Percentiles rank a stretch among this genome's conserved stretches.
phyloP scores from a whole-genome alignment of 2,888 invertebrate genomes.

The Xylota sylvarum region DNA sequence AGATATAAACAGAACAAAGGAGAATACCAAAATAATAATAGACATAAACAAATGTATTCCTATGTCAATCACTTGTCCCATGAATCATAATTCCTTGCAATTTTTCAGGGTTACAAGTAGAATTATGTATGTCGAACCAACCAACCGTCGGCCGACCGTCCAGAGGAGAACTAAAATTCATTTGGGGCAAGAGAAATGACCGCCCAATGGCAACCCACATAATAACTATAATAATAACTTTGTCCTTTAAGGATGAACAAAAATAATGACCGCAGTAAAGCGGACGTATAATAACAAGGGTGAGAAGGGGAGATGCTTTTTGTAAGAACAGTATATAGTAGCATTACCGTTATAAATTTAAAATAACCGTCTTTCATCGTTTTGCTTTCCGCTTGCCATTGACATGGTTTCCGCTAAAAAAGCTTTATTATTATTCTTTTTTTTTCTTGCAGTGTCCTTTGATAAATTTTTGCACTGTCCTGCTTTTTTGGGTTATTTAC shows the following conservation, averaged over 20 bases:
- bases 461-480: constrained; percentile 25
- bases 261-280: constrained; percentile 69
- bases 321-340: constrained; percentile 23
- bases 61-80: constrained; percentile 71
- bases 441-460: constrained; percentile 22
- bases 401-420: constrained; percentile 58
- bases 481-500: constrained; percentile 26
- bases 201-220: constrained; percentile 14
- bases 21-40: constrained; percentile 13
- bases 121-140: constrained; percentile 61
- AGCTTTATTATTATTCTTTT: constrained; percentile 8
- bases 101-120: constrained; percentile 72
- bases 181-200: constrained; percentile 15
- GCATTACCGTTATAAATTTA: constrained; percentile 65
- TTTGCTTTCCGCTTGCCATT: constrained; percentile 56
- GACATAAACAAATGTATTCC: constrained; percentile 54
- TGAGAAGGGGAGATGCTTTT: not conserved
- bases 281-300: constrained; percentile 35
- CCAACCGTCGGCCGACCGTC: not conserved
- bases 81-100: constrained; percentile 72
- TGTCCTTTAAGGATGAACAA: constrained; percentile 69
- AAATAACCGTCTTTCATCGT: constrained; percentile 61
- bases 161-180: constrained; percentile 45
- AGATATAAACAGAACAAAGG: constrained; percentile 23
- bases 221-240: constrained; percentile 57